Evolutionary conservation across 2,888 invertebrate genomes (phyloP), one percentile per base, ranked within the genome.

Genomic region (Trissonchulus sp.): DNA sequence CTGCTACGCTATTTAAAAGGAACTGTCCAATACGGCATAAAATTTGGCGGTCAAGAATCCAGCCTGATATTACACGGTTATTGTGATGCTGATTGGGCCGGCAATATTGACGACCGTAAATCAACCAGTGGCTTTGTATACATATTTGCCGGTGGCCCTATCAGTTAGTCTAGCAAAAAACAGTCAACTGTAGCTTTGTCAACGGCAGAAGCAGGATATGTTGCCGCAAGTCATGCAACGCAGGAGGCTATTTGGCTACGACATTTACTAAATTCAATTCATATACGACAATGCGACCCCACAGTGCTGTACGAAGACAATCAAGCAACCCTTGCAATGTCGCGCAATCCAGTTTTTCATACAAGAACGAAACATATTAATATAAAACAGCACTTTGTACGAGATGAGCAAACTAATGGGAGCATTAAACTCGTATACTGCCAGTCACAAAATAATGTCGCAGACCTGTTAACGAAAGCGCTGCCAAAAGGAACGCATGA

Each of bases 181-280:
- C 84, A 84, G 76, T 75, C 74, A 23, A 71, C 78, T 35, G 82
- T 83, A 1, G 79, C 82, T 0, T 62, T 82, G 0, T 83, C 83
- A 3, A 81, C 82, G 0, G 83, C 83, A 3, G 84, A 84, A 78
- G 81, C 84, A 0, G 83, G 84, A 77, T 83, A 82, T 76, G 76
- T 83, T 1, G 83, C 84, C 1, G 75, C 83, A 1, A 38, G 76
- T 15, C 73, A 37, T 23, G 77, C 77, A 33, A 71, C 75, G 1
- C 72, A 78, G 68, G 79, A 79, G 65, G 78, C 74, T 23, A 68
- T 78, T 15, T 79, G 78, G 78, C 31, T 78, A 31, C 30, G 76
- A 3, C 48, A 73, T 68, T 68, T 79, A 1, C 35, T 78, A 18
- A 62, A 2, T 1, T 23, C 15, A 33, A 33, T 72, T 23, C 31